Evolutionary conservation across 1,140 invertebrate genomes (phyloP).

Genomic region (Drosophila sucinea): DNA sequence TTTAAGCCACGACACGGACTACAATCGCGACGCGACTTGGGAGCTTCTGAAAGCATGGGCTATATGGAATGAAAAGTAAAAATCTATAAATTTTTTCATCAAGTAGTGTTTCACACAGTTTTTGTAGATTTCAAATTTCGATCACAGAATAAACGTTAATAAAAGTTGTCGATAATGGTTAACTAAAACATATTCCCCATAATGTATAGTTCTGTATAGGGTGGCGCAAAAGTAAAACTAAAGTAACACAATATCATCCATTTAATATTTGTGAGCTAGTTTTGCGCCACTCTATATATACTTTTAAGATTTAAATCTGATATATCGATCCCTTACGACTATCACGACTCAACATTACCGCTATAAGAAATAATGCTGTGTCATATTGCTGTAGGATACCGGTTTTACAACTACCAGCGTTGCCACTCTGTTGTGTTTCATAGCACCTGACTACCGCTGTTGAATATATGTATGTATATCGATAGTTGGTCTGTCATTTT

Average conservation of each 20-base stretch:
- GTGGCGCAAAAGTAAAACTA: no score
- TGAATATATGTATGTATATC: neutral
- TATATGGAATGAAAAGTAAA: constrained; percentile 52
- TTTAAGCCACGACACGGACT: constrained; percentile 63
- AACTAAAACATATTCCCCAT: no score
- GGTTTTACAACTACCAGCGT: neutral
- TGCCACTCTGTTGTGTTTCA: neutral
- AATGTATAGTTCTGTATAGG: no score
- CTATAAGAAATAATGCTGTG: neutral
- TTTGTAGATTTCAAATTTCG: constrained; percentile 13
- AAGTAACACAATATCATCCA: no score
- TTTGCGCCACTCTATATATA: no score
- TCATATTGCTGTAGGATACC: neutral
- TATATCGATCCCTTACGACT: no score
- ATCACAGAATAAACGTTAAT: constrained; percentile 1
- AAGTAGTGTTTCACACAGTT: neutral
- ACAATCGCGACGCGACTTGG: constrained; percentile 37
- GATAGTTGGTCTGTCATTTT: constrained; percentile 1
- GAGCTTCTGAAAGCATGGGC: constrained; percentile 12
- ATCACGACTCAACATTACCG: no score
- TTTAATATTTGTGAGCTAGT: no score
- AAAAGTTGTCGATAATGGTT: neutral
- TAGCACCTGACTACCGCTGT: neutral
- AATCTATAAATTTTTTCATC: neutral
- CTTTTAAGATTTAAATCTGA: no score